Base-by-base conservation (phyloP, 2,113 vertebrate species). In the Cromileptes altivelis region DNA sequence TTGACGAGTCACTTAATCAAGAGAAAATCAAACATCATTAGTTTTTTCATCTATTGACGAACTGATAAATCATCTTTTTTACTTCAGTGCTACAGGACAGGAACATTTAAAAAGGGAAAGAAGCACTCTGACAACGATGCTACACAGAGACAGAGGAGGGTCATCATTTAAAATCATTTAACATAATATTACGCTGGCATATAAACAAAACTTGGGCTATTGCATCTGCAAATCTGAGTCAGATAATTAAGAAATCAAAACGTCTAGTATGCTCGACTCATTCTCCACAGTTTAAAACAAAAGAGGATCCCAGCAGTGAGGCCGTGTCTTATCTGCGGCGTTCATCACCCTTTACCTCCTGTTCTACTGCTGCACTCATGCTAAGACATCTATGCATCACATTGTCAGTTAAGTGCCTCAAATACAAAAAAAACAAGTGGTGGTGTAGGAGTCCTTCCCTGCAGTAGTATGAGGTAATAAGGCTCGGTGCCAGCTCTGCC, bases 401-500 rank as follows among this genome's bases (percentile, higher is more conserved):
- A 21, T 23, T 45, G 58, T 23, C 56, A 21, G 71, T 18, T 30
- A 73, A 80, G 47, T 15, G 70, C 74, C n/a, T 75, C 6, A 40
- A 30, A 62, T 11, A 23, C 19, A 13, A 47, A 50, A 74, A 18
- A 6, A 23, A 56, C 42, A 30, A 70, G 40, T 82, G 30, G 6
- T 14, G 47, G 64, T 57, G 52, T 50, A 25, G 49, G 58, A 53
- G 77, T 62, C 62, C 70, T n/a, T 47, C 76, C 77, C 82, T 65
- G 63, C 80, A 64, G 81, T 5, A n/a, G 71, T 18, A 40, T 84
- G 82, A 82, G 82, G 85, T 87, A 70, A 88, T 55, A 17, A 61
- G 74, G 82, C 83, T 86, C 76, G 14, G 74, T 80, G 87, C 89
- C 80, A 84, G 85, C 76, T 55, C 85, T 57, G 88, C 76, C 85